These are phyloP conservation scores for Corythornis cristatus DNA, from an alignment of 2,113 vertebrate species.

Conservation along the genomic window DNA sequence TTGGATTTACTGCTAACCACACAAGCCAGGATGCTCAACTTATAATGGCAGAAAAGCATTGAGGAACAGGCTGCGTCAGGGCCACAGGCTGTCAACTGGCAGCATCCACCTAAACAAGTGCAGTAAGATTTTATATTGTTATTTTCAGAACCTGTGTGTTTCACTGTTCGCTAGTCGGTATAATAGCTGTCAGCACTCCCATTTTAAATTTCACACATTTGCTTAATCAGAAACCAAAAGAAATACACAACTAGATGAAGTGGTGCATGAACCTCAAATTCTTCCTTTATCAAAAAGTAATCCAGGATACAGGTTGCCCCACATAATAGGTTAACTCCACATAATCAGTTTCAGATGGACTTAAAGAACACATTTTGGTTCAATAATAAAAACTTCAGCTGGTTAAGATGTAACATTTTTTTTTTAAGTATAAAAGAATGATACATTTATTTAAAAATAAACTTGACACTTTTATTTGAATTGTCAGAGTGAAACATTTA, in stretches of 20 bases:
- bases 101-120: not conserved
- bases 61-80: not conserved
- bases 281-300: not conserved
- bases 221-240: conserved; percentile 15
- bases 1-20: not conserved
- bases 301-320: not conserved
- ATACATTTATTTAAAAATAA: too few species aligned
- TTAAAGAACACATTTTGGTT: too few species aligned
- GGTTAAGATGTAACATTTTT: too few species aligned
- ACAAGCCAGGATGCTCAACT: not conserved
- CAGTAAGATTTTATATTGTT: not conserved
- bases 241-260: not conserved
- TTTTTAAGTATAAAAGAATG: too few species aligned
- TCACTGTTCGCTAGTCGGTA: not conserved
- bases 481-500: too few species aligned
- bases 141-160: not conserved
- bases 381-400: too few species aligned
- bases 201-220: conserved; percentile 19
- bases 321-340: not conserved
- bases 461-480: too few species aligned
- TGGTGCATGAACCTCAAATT: not conserved
- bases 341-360: too few species aligned
- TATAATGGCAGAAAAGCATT: not conserved
- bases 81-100: not conserved
- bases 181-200: conserved; percentile 7